Base-by-base conservation (phyloP, 1,140 invertebrate genomes). In the Nasonia vitripennis region DNA sequence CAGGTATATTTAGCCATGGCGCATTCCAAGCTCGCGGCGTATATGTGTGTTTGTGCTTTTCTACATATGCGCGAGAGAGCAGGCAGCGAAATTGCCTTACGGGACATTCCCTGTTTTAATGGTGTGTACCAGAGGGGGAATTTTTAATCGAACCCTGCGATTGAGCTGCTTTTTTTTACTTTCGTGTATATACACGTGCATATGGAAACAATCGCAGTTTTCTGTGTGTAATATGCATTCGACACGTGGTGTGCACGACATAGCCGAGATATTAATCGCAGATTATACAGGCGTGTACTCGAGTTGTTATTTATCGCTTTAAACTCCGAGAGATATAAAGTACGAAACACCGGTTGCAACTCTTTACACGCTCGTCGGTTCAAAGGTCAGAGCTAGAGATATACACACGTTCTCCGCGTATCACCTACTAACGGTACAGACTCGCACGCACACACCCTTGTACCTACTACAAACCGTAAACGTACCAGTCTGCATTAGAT, bases 1-100 rank as follows among this genome's bases (percentile, higher is more conserved):
- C 79, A 31, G 27, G 79, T 81, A 81, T 73, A 73, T 81, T 81
- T 51, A 34, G 79, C 68, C 34, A 41, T 81, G 79, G 41, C 6
- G 55, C 41, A 81, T 81, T 81, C 79, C 79, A 48, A 23, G n/a
- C 68, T 31, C 31, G 55, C 78, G 45, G 45, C 31, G 6, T n/a
- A 34, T 79, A 37, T 67, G 78, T 27, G 78, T 48, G 17, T n/a
- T 62, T n/a, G 55, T 62, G 17, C 55, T 62, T 62, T 45, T 37
- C 23, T 51, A 71, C 34, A 48, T n/a, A 11, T 31, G 41, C 17
- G 4, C 2, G 23, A 20, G 23, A 3, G 34, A 37, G 34, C 27
- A 37, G 34, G 55, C 41, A 62, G 55, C 20, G 20, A 20, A 20
- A 62, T n/a, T 7, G 55, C 55, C 17, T 3, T 62, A 62, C 55